Base-by-base conservation (phyloP, 2,888 invertebrate species). In the Lasioglossum morio region DNA sequence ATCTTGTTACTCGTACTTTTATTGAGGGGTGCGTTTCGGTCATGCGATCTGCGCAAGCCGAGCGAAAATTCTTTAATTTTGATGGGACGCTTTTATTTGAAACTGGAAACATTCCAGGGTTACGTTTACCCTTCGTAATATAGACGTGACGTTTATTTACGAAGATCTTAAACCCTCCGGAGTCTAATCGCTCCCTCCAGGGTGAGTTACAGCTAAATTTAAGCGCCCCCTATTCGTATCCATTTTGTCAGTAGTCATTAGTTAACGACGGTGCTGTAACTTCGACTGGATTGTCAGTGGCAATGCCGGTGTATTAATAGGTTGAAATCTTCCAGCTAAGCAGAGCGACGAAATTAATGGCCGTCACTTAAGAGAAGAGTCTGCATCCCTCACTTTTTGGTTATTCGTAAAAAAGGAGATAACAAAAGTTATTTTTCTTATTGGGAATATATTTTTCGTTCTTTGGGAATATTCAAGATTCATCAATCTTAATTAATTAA, bases 141-240 rank as follows among this genome's bases (percentile, higher is more conserved):
- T 77, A 72, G 27, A 81, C 70, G 74, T 75, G 85, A 85, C 80
- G 69, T 89, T 87, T 87, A 83, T 73, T 89, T 82, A 82, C 79
- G 53, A 86, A 84, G 69, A 83, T 80, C 89, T 84, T 82, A 73
- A 82, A 60, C 79, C 72, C 80, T 70, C 46, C 27, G 66, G 69
- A 66, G 63, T 34, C 43, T 37, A 43, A 73, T 73, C 43, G 34
- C 19, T 34, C 69, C 66, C 48, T 16, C 48, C 12, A 12, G 43
- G 66, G 48, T 43, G 57, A 43, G 63, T 81, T 82, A 66, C 80
- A 37, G 46, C 79, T 86, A 83, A 77, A 89, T 87, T 85, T 73
- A 57, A 83, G 23, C 74, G 72, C n/a, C 76, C 72, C 57, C 57
- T 57, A n/a, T 57, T 63, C 63, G 48, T 79, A 60, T 73, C 77